These are phyloP conservation scores for Eilema caniola DNA, from an alignment of 2,888 invertebrate genomes.

Conservation along the genomic window DNA sequence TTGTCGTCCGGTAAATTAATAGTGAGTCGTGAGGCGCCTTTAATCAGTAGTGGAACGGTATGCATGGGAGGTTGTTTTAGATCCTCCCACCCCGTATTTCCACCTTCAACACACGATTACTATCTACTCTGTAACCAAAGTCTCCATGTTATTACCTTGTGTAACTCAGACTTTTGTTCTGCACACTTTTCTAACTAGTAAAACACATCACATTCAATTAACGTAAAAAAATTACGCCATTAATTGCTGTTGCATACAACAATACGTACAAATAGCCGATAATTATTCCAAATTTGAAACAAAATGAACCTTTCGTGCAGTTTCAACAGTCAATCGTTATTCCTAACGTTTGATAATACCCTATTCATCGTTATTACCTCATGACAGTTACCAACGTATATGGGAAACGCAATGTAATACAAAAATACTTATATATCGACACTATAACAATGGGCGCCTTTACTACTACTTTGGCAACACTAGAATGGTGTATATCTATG, in stretches of 20 bases:
- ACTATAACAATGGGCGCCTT: constrained; percentile 65
- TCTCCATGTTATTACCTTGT: not conserved
- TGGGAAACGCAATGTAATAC: constrained; percentile 68
- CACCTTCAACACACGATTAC: too few species aligned
- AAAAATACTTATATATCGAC: constrained; percentile 66
- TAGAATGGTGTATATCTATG: constrained; percentile 7
- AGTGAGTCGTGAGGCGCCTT: too few species aligned
- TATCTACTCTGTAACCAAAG: too few species aligned
- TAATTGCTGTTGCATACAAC: constrained; percentile 39
- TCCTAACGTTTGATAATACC: constrained; percentile 76
- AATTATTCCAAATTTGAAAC: constrained; percentile 51
- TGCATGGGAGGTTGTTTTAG: too few species aligned
- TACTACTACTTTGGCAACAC: constrained; percentile 57
- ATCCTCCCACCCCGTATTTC: too few species aligned
- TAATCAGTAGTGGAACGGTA: too few species aligned
- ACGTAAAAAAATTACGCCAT: constrained; percentile 31
- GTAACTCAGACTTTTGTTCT: constrained; percentile 6
- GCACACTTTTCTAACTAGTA: not conserved
- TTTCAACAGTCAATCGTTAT: constrained; percentile 60
- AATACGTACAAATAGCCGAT: constrained; percentile 38
- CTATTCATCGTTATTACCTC: constrained; percentile 73
- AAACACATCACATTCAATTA: constrained; percentile 18
- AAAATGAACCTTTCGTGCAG: constrained; percentile 36
- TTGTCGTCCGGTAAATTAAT: too few species aligned
- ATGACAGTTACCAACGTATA: constrained; percentile 61